These are phyloP conservation scores for Hyaena hyaena DNA, from an alignment of 2,113 vertebrate species.

Conservation along the genomic window DNA sequence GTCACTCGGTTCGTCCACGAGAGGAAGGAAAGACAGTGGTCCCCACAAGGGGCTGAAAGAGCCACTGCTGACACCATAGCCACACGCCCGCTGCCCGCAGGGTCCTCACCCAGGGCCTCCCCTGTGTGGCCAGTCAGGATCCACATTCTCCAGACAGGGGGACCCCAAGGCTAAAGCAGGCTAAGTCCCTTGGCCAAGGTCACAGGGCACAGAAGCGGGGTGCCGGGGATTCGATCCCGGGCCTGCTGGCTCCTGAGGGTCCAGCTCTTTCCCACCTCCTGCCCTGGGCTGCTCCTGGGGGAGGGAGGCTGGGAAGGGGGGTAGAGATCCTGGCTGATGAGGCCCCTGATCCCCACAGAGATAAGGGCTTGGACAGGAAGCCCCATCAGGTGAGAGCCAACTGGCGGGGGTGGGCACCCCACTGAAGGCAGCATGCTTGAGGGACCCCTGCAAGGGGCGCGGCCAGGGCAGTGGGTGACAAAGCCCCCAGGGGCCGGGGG, in stretches of 20 bases:
- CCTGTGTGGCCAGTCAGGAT: accelerated
- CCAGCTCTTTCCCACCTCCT: neutral
- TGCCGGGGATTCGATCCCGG: neutral
- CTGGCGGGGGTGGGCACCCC: neutral
- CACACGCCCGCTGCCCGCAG: accelerated
- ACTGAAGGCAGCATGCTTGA: neutral
- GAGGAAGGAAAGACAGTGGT: neutral
- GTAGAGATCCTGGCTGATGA: neutral
- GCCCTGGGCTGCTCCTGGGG: neutral
- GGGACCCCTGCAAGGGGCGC: neutral
- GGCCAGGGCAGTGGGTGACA: conserved; percentile 11
- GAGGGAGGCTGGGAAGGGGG: neutral
- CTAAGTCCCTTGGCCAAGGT: neutral
- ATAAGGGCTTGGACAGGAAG: neutral
- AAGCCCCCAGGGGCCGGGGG: conserved; percentile 27
- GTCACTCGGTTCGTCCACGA: neutral
- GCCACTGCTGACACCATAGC: accelerated
- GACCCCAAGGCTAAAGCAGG: neutral
- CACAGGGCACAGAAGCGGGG: neutral
- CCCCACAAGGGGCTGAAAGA: neutral
- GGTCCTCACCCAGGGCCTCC: neutral
- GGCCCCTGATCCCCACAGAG: neutral
- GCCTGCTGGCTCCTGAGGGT: neutral
- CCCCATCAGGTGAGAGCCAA: neutral
- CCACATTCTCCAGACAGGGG: neutral